Conservation (phyloP, 2,113 vertebrate genomes). For the Pseudorhombus dupliciocellatus region DNA sequence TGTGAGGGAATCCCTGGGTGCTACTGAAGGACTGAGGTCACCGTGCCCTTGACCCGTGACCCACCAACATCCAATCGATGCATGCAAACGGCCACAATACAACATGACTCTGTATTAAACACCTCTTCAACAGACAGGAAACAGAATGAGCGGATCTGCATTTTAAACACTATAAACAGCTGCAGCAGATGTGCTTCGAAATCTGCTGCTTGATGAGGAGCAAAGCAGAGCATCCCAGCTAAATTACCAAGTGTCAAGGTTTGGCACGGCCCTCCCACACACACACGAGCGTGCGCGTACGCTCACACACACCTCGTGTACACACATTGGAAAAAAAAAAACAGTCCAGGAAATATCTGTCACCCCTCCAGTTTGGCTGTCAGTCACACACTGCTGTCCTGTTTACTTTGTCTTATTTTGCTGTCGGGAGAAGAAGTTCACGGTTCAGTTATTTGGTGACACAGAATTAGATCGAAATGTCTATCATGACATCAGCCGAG, state of each 20-base stretch:
- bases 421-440: too few relatives aligned
- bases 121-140: not conserved
- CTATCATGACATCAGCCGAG: not conserved
- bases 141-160: slow-evolving; percentile 29
- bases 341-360: too few relatives aligned
- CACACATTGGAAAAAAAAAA: too few relatives aligned
- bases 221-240: slow-evolving; percentile 17
- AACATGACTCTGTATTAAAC: not conserved
- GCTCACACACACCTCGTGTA: not conserved
- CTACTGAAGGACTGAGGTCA: too few relatives aligned
- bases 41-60: not conserved
- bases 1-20: too few relatives aligned
- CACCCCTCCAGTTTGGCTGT: too few relatives aligned
- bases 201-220: slow-evolving; percentile 33
- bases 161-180: slow-evolving; percentile 42
- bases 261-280: slow-evolving; percentile 10
- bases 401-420: too few relatives aligned
- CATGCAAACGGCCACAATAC: not conserved
- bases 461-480: too few relatives aligned
- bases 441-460: too few relatives aligned
- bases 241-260: slow-evolving; percentile 48
- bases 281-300: not conserved
- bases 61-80: not conserved
- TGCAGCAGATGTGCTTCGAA: slow-evolving; percentile 44
- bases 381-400: too few relatives aligned